Evolutionary conservation across 2,113 vertebrate genomes (phyloP).

Genomic region (Pontoporia blainvillei): DNA sequence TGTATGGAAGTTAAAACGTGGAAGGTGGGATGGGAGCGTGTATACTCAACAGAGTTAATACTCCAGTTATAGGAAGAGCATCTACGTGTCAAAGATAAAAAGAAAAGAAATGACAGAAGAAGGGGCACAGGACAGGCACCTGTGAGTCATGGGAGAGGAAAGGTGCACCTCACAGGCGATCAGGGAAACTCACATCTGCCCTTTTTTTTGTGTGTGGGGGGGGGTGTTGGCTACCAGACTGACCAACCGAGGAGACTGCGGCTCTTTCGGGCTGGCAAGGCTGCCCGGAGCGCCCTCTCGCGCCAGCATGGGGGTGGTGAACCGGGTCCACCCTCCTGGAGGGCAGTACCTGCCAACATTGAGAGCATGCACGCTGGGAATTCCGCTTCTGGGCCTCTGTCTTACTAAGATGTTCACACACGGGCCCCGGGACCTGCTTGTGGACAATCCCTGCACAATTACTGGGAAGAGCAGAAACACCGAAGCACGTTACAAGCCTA

Average conservation of each 20-base stretch:
- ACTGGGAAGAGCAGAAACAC: not conserved
- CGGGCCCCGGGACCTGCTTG: not conserved
- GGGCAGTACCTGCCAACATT: not conserved
- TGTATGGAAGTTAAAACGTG: not conserved
- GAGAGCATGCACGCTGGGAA: not conserved
- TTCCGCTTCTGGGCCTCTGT: not conserved
- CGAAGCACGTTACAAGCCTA: not conserved
- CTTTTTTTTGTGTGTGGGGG: not conserved
- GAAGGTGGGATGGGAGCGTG: not conserved
- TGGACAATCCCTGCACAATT: not conserved
- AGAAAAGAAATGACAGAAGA: not conserved
- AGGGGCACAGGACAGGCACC: not conserved
- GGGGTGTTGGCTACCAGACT: not conserved
- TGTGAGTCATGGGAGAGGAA: not conserved
- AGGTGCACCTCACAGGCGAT: rapidly evolving
- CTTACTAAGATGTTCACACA: not conserved
- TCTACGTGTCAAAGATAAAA: not conserved
- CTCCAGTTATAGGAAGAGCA: not conserved
- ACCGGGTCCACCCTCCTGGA: not conserved
- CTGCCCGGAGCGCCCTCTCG: not conserved
- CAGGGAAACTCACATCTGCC: not conserved
- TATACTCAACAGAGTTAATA: not conserved
- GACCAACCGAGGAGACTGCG: not conserved
- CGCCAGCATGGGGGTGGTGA: not conserved
- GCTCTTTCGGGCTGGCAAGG: not conserved